Evolutionary conservation across 2,888 invertebrate species (phyloP).

Genomic region (Tethea ocularis): DNA sequence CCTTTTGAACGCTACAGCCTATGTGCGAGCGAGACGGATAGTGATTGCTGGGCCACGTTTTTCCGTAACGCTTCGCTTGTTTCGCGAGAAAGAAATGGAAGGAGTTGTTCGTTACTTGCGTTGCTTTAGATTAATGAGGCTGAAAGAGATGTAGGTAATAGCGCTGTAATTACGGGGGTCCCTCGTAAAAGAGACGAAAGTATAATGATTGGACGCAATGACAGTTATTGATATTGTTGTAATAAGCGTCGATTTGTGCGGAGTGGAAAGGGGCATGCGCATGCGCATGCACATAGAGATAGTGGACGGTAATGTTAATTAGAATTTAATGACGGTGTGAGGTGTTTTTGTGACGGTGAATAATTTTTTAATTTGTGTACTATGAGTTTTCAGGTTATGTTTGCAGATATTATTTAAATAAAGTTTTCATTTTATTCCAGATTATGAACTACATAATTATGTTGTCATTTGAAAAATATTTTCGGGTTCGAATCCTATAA

Average conservation of each 20-base stretch:
- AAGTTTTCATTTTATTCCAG: too few species aligned
- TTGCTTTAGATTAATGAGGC: constrained; percentile 73
- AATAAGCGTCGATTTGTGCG: constrained; percentile 65
- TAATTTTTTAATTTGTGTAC: constrained; percentile 18
- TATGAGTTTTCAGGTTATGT: constrained; percentile 15
- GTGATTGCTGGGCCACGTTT: constrained; percentile 45
- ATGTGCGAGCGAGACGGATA: constrained; percentile 60
- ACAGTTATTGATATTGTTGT: constrained; percentile 80
- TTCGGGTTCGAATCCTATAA: too few species aligned
- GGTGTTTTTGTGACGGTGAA: constrained; percentile 30
- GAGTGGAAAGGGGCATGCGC: constrained; percentile 54
- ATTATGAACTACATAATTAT: too few species aligned
- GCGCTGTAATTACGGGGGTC: constrained; percentile 70
- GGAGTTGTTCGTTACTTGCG: constrained; percentile 57
- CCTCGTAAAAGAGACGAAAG: constrained; percentile 78
- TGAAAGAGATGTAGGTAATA: constrained; percentile 76
- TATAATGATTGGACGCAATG: constrained; percentile 76
- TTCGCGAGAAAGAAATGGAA: constrained; percentile 74
- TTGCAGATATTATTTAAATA: constrained; percentile 26
- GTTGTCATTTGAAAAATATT: too few species aligned
- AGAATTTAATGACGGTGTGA: constrained; percentile 68
- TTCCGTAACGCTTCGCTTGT: constrained; percentile 41
- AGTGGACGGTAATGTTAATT: constrained; percentile 68
- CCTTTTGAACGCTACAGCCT: constrained; percentile 47
- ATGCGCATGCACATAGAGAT: constrained; percentile 38